Percentiles rank a stretch among this genome's conserved stretches.
These are phyloP conservation scores for Phrynocephalus guinanensis DNA, from an alignment of 2,797 vertebrate genomes.

Conservation along the genomic window DNA sequence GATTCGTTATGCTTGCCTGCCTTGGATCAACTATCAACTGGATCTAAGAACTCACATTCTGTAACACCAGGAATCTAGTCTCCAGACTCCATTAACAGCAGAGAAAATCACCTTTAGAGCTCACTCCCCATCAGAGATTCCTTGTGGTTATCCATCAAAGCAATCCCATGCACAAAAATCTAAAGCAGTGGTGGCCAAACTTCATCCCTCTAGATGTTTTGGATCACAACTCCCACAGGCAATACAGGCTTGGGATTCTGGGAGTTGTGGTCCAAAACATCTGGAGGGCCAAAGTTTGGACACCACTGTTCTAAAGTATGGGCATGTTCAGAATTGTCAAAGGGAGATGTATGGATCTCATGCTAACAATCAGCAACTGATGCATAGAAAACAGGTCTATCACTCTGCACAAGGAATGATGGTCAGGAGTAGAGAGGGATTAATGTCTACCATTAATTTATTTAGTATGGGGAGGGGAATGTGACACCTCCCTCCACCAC, in stretches of 20 bases:
- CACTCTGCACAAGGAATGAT: too few relatives aligned
- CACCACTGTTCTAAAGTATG: too few relatives aligned
- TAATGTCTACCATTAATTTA: background rate
- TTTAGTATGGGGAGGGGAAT: background rate
- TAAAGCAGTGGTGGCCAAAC: background rate
- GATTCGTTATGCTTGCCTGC: background rate
- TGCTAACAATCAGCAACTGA: background rate
- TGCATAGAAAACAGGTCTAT: too few relatives aligned
- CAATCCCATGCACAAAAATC: background rate
- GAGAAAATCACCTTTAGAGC: background rate
- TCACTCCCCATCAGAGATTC: too few relatives aligned
- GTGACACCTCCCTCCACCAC: background rate
- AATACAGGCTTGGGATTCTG: too few relatives aligned
- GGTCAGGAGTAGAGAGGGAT: too few relatives aligned
- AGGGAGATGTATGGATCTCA: background rate
- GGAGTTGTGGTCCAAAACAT: too few relatives aligned
- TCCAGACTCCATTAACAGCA: too few relatives aligned
- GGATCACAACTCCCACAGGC: too few relatives aligned
- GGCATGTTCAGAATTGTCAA: background rate
- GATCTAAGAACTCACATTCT: background rate
- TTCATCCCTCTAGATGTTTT: too few relatives aligned
- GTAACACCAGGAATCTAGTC: background rate
- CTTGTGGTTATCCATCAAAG: background rate
- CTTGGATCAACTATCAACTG: background rate
- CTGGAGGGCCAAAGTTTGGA: too few relatives aligned